phyloP scores from a whole-genome alignment of 2,113 vertebrate species.

The Apistogramma diplotaenia region DNA sequence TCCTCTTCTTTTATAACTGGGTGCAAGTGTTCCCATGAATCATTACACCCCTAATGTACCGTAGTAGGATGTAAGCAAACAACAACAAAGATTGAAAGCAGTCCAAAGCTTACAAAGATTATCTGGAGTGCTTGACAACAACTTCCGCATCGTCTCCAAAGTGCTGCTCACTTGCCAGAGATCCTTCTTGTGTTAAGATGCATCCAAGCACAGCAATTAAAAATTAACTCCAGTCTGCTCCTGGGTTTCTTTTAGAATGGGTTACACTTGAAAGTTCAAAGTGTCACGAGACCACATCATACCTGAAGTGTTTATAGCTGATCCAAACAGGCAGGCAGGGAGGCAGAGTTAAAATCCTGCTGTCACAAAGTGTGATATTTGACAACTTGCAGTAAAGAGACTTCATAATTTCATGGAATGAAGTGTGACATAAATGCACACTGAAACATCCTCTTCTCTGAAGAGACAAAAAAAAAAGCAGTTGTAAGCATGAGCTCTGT shows the following conservation, averaged over 20 bases:
- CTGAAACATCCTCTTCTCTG: neutral
- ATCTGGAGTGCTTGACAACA: neutral
- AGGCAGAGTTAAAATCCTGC: neutral
- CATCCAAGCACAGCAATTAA: neutral
- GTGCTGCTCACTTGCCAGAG: neutral
- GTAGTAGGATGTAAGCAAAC: conserved; percentile 15
- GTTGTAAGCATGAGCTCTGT: no score
- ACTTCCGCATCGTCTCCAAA: conserved; percentile 8
- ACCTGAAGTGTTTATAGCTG: neutral
- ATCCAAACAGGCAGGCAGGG: neutral
- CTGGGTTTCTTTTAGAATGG: neutral
- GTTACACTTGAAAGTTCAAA: neutral
- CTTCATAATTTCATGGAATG: neutral
- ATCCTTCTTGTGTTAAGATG: neutral
- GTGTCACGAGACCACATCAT: neutral
- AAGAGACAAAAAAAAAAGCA: no score
- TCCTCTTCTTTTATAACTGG: conserved; percentile 7
- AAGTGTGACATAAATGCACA: neutral
- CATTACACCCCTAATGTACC: conserved; percentile 45
- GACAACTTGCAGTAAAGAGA: neutral
- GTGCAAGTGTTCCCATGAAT: conserved; percentile 22
- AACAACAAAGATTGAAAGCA: neutral
- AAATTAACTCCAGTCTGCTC: neutral
- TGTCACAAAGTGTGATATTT: neutral
- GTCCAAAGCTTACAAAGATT: neutral